phyloP scores from a whole-genome alignment of 1,140 invertebrate genomes.

The Hestina assimilis region DNA sequence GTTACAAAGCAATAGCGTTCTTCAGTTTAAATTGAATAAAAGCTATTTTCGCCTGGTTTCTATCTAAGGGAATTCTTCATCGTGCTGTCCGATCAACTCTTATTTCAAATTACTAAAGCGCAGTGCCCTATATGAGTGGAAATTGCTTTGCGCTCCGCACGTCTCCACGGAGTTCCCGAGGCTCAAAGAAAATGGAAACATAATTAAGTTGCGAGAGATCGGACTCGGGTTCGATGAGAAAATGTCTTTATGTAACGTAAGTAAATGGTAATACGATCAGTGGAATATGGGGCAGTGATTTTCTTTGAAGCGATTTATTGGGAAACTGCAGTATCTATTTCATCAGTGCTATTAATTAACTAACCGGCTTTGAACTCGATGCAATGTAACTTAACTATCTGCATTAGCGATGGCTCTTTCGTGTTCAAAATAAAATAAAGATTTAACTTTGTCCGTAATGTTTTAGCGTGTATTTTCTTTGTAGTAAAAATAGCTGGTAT shows the following conservation, averaged over 20 bases:
- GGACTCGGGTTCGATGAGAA: constrained; percentile 7
- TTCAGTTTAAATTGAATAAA: not conserved
- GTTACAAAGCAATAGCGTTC: not conserved
- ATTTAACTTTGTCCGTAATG: too few species aligned
- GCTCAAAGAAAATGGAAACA: constrained; percentile 36
- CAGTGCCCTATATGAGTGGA: constrained; percentile 30
- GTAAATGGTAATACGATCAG: constrained; percentile 19
- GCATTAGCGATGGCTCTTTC: too few species aligned
- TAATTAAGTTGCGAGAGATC: constrained; percentile 37
- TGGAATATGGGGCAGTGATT: constrained; percentile 13
- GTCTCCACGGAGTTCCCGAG: constrained; percentile 31
- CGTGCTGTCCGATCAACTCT: constrained; percentile 28
- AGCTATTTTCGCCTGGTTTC: constrained; percentile 1
- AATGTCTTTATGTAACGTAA: constrained; percentile 13
- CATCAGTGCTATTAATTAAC: not conserved
- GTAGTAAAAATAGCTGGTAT: not conserved
- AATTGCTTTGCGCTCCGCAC: constrained; percentile 30
- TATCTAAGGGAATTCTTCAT: constrained; percentile 20
- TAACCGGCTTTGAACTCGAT: not conserved
- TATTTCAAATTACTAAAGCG: constrained; percentile 35
- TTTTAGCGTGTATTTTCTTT: not conserved
- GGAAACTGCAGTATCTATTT: not conserved
- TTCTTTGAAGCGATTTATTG: constrained; percentile 6
- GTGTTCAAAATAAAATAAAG: too few species aligned
- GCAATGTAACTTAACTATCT: too few species aligned